phyloP scores from a whole-genome alignment of 2,797 vertebrate genomes.

The Sebastes vulpes region DNA sequence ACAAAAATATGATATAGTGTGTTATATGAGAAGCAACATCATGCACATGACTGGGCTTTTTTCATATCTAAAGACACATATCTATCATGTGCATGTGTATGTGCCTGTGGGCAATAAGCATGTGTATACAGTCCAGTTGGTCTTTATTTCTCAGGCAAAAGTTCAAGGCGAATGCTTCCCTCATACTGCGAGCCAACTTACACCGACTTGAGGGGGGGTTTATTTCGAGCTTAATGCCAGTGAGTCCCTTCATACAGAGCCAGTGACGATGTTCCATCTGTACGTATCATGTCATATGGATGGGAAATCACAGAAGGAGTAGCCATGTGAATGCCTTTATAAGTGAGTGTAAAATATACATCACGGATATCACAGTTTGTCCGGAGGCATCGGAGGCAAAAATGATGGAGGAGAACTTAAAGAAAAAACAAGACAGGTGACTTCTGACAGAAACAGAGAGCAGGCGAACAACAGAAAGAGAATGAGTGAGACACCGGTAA shows the following conservation, averaged over 20 bases:
- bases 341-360: background rate
- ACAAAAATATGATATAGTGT: background rate
- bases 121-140: constrained; percentile 10
- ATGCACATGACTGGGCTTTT: constrained; percentile 4
- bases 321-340: constrained; percentile 1
- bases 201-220: background rate
- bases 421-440: background rate
- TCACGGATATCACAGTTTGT: background rate
- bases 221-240: constrained; percentile 16
- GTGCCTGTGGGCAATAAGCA: constrained; percentile 6
- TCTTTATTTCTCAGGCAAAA: constrained; percentile 8
- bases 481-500: background rate
- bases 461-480: background rate
- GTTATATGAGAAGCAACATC: background rate
- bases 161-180: constrained; percentile 21
- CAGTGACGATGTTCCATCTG: background rate
- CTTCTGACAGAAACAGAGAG: background rate
- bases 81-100: background rate
- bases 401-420: background rate
- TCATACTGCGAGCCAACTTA: background rate
- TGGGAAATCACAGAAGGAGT: background rate
- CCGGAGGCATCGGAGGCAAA: background rate
- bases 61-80: background rate
- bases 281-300: background rate
- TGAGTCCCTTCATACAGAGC: background rate